A percentile compares a stretch with the other conserved stretches of the same genome.
phyloP scores from a whole-genome alignment of 1,140 invertebrate species.

The Drosophila tropicalis region DNA sequence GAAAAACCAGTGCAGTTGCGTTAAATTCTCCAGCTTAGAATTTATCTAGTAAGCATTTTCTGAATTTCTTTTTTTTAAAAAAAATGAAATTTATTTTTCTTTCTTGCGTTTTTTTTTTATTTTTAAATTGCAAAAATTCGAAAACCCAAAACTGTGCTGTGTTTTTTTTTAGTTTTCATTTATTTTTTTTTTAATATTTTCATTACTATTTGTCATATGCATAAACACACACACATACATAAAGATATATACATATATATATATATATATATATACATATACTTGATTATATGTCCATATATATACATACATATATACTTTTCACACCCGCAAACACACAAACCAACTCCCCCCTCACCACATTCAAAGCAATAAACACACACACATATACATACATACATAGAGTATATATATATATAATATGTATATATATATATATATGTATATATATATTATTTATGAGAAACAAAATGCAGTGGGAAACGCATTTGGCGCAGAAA shows the following conservation, averaged over 20 bases:
- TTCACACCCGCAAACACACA: constrained; percentile 4
- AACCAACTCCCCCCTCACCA: neutral
- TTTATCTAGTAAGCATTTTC: constrained; percentile 69
- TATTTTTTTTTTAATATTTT: constrained; percentile 6
- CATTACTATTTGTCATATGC: constrained; percentile 21
- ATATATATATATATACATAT: too few relatives aligned
- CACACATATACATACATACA: constrained; percentile 17
- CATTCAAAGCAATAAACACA: neutral
- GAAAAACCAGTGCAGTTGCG: constrained; percentile 72
- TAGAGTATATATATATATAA: constrained; percentile 4
- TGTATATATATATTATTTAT: constrained; percentile 64
- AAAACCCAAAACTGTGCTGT: constrained; percentile 56
- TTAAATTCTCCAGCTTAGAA: constrained; percentile 67
- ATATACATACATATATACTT: too few relatives aligned
- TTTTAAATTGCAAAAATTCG: constrained; percentile 43
- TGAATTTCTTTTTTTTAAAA: constrained; percentile 47
- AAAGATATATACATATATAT: constrained; percentile 13
- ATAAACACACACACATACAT: constrained; percentile 36
- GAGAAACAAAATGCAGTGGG: constrained; percentile 77
- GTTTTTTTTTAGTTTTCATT: constrained; percentile 34
- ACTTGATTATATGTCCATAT: constrained; percentile 19
- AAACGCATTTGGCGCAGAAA: constrained; percentile 71
- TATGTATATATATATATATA: constrained; percentile 43
- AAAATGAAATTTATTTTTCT: constrained; percentile 51
- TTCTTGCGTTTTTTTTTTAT: constrained; percentile 47